A percentile compares a stretch with the other conserved stretches of the same genome.
Evolutionary conservation across 2,113 vertebrate species (phyloP).

Genomic region (Apeltes quadracus): DNA sequence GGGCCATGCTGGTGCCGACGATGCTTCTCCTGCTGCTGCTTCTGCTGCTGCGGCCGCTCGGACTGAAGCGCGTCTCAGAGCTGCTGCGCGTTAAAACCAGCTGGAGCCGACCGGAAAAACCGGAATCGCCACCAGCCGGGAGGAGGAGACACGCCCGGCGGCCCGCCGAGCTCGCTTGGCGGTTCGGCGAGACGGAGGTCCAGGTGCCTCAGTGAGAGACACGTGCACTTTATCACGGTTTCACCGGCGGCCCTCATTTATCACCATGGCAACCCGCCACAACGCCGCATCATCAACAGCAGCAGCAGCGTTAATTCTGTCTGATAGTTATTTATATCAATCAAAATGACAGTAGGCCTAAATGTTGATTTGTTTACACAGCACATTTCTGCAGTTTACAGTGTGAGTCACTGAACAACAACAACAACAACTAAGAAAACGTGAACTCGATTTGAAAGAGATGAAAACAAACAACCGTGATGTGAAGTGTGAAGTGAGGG

Average conservation of each 20-base stretch:
- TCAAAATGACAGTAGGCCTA: neutral
- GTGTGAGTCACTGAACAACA: neutral
- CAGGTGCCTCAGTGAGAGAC: neutral
- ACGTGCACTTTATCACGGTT: neutral
- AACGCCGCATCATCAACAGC: neutral
- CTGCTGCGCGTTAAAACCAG: slow-evolving; percentile 4
- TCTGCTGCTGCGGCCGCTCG: slow-evolving; percentile 5
- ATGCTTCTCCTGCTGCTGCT: slow-evolving; percentile 7
- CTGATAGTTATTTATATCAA: neutral
- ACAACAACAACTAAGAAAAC: neutral
- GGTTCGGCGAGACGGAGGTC: neutral
- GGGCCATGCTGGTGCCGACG: slow-evolving; percentile 60
- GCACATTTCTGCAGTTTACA: too few species aligned
- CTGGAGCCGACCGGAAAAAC: slow-evolving; percentile 34
- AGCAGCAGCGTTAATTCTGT: neutral
- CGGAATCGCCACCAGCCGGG: slow-evolving; percentile 32
- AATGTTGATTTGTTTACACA: neutral
- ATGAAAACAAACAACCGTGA: neutral
- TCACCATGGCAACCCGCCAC: slow-evolving; percentile 32
- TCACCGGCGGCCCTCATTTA: slow-evolving; percentile 1
- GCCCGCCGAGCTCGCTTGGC: neutral
- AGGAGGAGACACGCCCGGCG: slow-evolving; percentile 24
- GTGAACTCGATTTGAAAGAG: neutral
- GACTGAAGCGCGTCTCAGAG: slow-evolving; percentile 20
- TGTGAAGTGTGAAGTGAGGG: too few species aligned